These are phyloP conservation scores for Xanthia togata DNA, from an alignment of 2,888 invertebrate species.

Conservation along the genomic window DNA sequence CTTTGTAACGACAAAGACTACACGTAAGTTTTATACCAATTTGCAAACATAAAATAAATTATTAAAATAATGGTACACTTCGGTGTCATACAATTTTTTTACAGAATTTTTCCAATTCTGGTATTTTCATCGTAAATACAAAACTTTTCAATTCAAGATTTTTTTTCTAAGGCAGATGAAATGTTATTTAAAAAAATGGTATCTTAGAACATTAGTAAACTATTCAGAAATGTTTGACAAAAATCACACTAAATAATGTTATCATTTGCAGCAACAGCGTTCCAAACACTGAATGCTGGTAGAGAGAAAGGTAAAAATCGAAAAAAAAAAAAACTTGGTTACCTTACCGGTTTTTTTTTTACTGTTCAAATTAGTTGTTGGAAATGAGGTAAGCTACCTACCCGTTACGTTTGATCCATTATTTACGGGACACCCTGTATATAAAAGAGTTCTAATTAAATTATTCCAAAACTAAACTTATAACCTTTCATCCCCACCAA, in stretches of 20 bases:
- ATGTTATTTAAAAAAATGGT: no score
- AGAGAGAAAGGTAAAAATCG: neutral
- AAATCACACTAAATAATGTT: neutral
- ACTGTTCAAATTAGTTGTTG: neutral
- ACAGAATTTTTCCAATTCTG: neutral
- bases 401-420: neutral
- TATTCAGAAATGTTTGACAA: constrained; percentile 1
- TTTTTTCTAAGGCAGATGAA: no score
- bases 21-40: no score
- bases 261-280: constrained; percentile 3
- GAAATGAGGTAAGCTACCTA: neutral
- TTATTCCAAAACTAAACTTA: no score
- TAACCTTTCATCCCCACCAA: no score
- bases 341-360: no score
- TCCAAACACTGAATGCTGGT: constrained; percentile 15
- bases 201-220: neutral
- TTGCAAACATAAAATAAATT: neutral
- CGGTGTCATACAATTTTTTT: neutral
- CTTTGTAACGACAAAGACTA: neutral
- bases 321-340: constrained; percentile 40
- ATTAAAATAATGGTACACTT: neutral
- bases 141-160: no score
- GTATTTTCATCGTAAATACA: neutral
- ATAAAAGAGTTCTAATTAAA: no score
- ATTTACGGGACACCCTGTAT: neutral